phyloP scores from a whole-genome alignment of 2,113 vertebrate species.

The Prunella himalayana region DNA sequence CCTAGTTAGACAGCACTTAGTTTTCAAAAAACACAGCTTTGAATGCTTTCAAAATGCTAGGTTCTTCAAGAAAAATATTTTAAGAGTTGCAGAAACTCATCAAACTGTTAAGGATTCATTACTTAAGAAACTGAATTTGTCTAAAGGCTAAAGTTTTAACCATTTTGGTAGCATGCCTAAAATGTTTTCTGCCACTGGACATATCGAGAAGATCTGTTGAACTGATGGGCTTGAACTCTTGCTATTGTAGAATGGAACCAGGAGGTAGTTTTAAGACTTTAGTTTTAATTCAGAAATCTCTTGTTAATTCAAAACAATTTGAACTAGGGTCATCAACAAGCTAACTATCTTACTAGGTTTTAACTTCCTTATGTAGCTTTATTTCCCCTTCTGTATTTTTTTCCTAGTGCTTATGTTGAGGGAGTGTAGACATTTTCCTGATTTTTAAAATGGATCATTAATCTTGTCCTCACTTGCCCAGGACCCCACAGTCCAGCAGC shows the following conservation, averaged over 20 bases:
- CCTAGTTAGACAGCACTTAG: not conserved
- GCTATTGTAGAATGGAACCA: not conserved
- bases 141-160: not conserved
- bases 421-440: not conserved
- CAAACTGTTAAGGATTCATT: not conserved
- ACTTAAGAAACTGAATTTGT: not conserved
- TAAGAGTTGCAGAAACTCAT: not conserved
- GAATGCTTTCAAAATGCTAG: constrained; percentile 25
- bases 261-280: not conserved
- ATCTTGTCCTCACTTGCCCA: not conserved
- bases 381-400: not conserved
- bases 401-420: not conserved
- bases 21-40: not conserved
- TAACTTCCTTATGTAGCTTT: not conserved
- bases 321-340: not conserved
- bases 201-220: not conserved
- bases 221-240: not conserved
- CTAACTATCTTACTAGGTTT: not conserved
- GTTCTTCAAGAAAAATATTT: not conserved
- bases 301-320: not conserved
- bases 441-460: not conserved
- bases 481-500: not conserved
- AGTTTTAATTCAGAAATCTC: not conserved
- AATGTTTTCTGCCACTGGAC: not conserved
- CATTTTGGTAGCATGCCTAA: not conserved